Evolutionary conservation across 2,888 invertebrate genomes (phyloP).

Genomic region (Ctenicera cuprea): DNA sequence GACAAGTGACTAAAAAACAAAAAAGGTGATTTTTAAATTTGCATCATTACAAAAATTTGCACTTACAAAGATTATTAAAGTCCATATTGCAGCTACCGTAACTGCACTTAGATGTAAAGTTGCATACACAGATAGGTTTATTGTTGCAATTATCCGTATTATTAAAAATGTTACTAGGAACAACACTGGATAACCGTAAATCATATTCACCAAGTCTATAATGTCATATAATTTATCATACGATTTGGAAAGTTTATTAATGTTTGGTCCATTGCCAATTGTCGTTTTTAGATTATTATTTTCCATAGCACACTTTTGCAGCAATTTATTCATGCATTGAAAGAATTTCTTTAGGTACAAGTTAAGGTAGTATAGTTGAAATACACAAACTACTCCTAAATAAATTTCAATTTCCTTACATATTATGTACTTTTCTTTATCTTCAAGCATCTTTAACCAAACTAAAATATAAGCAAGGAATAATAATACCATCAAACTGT

Average conservation of each 20-base stretch:
- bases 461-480: neutral
- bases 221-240: neutral
- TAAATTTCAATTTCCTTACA: neutral
- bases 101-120: neutral
- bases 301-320: neutral
- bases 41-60: too few relatives aligned
- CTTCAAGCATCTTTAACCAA: neutral
- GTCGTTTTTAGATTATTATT: neutral
- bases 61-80: neutral
- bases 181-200: neutral
- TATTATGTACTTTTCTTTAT: neutral
- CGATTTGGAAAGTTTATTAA: neutral
- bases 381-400: neutral
- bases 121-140: neutral
- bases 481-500: neutral
- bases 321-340: neutral
- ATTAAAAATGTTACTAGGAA: neutral
- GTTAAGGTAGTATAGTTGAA: conserved; percentile 11
- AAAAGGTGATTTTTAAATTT: too few relatives aligned
- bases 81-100: too few relatives aligned
- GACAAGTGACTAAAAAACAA: too few relatives aligned
- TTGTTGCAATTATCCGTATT: neutral
- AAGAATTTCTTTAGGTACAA: neutral
- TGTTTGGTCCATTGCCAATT: neutral
- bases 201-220: neutral